Percentiles rank a stretch among this genome's conserved stretches.
Evolutionary conservation across 2,797 vertebrate genomes (phyloP).

Genomic region (Prunella strophiata): DNA sequence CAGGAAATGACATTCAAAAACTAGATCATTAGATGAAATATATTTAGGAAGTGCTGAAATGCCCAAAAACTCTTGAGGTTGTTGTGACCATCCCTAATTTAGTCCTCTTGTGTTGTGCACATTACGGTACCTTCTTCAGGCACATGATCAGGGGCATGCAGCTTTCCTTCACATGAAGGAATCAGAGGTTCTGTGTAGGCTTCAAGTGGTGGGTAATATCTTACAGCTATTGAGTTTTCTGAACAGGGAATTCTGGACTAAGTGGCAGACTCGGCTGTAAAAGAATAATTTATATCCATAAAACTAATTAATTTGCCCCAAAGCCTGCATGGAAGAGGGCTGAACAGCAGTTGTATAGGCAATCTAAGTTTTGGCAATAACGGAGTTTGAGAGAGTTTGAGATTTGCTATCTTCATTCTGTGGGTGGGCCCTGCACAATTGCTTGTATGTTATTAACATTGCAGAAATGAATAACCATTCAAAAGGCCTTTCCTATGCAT

Average conservation of each 20-base stretch:
- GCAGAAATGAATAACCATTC: constrained; percentile 22
- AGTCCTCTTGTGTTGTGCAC: not conserved
- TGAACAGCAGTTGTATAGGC: not conserved
- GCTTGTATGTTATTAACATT: not conserved
- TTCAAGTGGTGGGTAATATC: not conserved
- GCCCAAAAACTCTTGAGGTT: not conserved
- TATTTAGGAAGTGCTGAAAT: not conserved
- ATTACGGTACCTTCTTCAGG: not conserved
- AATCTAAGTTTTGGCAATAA: not conserved
- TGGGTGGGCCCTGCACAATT: not conserved
- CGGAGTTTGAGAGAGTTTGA: not conserved
- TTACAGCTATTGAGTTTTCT: not conserved
- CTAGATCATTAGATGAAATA: not conserved
- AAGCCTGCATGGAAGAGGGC: not conserved
- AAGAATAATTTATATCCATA: not conserved
- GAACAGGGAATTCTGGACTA: not conserved
- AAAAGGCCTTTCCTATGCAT: not conserved
- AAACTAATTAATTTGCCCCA: not conserved
- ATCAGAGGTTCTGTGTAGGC: not conserved
- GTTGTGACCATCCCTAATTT: not conserved
- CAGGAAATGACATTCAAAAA: not conserved
- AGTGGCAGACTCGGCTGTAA: accelerated
- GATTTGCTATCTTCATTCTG: not conserved
- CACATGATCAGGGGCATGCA: not conserved
- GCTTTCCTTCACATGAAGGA: not conserved